Evolutionary conservation across 2,888 invertebrate species (phyloP).

Genomic region (Lochmaea crataegi): DNA sequence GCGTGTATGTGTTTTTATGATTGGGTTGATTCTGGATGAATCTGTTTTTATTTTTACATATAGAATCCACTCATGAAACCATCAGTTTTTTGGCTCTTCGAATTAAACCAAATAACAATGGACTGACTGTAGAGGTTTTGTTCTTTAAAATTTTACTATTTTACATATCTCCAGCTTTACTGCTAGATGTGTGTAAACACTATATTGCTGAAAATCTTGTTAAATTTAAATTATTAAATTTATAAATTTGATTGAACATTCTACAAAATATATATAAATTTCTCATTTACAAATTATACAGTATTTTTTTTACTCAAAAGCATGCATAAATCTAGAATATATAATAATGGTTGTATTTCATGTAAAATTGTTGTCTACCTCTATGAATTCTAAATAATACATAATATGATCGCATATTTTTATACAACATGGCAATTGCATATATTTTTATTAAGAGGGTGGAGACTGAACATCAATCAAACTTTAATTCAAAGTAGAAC

Average conservation of each 20-base stretch:
- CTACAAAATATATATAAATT: background rate
- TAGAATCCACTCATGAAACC: too few species aligned
- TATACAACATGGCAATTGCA: conserved; percentile 18
- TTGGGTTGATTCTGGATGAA: too few species aligned
- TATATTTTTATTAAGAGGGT: conserved; percentile 25
- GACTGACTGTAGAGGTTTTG: too few species aligned
- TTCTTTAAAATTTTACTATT: too few species aligned
- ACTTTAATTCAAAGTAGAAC: background rate
- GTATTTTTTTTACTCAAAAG: background rate
- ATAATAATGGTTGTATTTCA: background rate
- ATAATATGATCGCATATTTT: conserved; percentile 18
- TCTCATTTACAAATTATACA: background rate
- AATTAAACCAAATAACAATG: too few species aligned
- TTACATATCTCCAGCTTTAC: too few species aligned
- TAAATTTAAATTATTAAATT: background rate
- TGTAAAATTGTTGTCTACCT: conserved; percentile 24
- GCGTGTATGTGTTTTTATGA: too few species aligned
- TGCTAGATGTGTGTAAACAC: too few species aligned
- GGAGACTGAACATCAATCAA: conserved; percentile 20
- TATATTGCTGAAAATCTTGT: background rate
- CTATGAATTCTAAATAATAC: conserved; percentile 31
- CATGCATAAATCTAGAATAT: background rate
- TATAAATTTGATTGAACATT: background rate
- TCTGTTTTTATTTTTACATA: too few species aligned
- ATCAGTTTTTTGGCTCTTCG: too few species aligned